Base-by-base conservation (phyloP, 2,113 vertebrate species). In the Phrynosoma platyrhinos region DNA sequence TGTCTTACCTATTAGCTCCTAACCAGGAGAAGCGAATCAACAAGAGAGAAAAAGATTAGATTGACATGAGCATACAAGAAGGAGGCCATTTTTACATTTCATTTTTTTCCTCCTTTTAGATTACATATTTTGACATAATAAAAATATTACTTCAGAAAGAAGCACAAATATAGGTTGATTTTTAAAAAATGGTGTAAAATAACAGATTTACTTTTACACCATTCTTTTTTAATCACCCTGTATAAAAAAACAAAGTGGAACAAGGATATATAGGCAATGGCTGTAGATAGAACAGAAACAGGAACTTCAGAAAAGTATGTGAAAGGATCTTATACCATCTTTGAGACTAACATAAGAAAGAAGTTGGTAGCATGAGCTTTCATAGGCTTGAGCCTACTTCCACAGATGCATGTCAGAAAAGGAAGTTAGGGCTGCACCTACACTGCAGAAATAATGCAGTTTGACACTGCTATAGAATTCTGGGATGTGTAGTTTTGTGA, bases 1-100 rank as follows among this genome's bases (percentile, higher is more conserved):
- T 90, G 92, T 94, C 94, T 96, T 96, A 96, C 95, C 95, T 91
- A 92, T 90, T 92, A 92, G 68, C 68, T 94, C 93, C 87, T 94
- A 94, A 85, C 91, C 92, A 36, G 92, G 95, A 91, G 90, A 92
- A 88, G 90, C 91, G 84, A 86, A 91, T 92, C 66, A 94, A 87
- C 87, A 95, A 95, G 92, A 94, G 87, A 79, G 94, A 92, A 93
- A 89, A 94, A 55, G 89, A 93, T 91, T 87, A 76, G 25, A 23
- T 90, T 89, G 93, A 89, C 72, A 87, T 90, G 91, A 94, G 88
- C 90, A 95, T 90, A 91, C 40, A 95, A 92, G 81, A 90, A 0
- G 87, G 93, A 92, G 91, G 91, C 68, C 83, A 93, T 92, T 89
- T 94, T 93, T 94, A 94, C 92, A 94, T 83, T 83, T 92, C 88